Base-by-base conservation (phyloP, 2,113 vertebrate genomes). In the Dromas ardeola region DNA sequence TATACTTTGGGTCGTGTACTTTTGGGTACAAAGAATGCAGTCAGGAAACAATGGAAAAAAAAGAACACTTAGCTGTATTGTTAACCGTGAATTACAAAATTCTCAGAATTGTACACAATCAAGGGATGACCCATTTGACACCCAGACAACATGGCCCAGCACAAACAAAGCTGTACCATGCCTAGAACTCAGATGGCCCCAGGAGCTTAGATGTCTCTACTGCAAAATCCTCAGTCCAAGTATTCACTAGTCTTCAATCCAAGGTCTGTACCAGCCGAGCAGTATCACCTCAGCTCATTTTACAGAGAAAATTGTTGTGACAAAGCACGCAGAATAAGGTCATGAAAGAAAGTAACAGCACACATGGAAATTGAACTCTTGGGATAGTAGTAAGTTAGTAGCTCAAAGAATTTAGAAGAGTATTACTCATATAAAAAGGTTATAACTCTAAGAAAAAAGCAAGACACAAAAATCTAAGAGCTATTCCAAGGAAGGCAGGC, bases 221-320 rank as follows among this genome's bases (percentile, higher is more conserved):
- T 23, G 38, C n/a, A 62, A 81, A 85, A 79, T 6, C 45, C 55
- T 21, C 49, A 82, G 11, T 20, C 43, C 27, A 67, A 19, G 10
- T 38, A 58, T 23, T 30, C 2, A 12, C 16, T 2, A 0, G 25
- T 36, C 67, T 62, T 59, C 0, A 0, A 49, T 2, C 5, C 58
- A 86, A 86, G 34, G 40, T 21, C 49, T 77, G 30, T 15, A 27
- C 56, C 32, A 76, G 43, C 29, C 67, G 26, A 40, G 19, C 62
- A 76, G 15, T 11, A n/a, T 4, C 14, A 66, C n/a, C n/a, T 52
- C 1, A 1, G 34, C 45, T 74, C 9, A 1, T 25, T 50, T 79
- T 13, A 79, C 30, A 50, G 22, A 67, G 29, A 80, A 90, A 90
- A 76, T 0, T 15, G 10, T 36, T 21, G 2, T 52, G 40, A 63